Percentiles rank a stretch among this genome's conserved stretches.
These are phyloP conservation scores for Liopterus haemorrhoidalis DNA, from an alignment of 2,888 invertebrate genomes.

Conservation along the genomic window DNA sequence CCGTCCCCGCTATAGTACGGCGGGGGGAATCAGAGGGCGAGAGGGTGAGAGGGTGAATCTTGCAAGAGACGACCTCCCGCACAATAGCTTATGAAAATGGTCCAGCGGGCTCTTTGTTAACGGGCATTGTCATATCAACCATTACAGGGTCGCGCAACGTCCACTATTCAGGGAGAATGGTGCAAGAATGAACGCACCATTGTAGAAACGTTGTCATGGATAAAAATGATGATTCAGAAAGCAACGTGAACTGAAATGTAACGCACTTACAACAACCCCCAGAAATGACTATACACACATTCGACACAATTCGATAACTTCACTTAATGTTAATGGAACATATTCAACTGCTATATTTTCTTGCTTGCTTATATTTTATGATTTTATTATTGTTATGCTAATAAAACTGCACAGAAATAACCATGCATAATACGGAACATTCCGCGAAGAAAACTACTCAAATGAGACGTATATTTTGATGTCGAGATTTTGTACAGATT, in stretches of 20 bases:
- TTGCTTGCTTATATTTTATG: no score
- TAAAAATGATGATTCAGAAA: slow-evolving; percentile 43
- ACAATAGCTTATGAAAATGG: slow-evolving; percentile 46
- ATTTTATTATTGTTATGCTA: no score
- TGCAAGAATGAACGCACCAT: slow-evolving; percentile 40
- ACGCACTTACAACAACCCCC: slow-evolving; percentile 25
- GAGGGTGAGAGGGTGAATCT: slow-evolving; percentile 1
- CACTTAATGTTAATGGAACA: no score
- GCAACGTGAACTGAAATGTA: slow-evolving; percentile 43
- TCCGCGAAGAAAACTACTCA: no score
- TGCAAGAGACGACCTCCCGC: slow-evolving; percentile 35
- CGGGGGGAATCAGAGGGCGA: slow-evolving; percentile 1
- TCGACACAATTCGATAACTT: no score
- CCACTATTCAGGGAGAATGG: slow-evolving; percentile 40
- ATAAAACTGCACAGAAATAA: no score
- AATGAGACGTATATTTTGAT: no score
- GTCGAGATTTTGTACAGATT: no score
- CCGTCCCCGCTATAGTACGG: slow-evolving; percentile 1
- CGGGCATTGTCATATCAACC: slow-evolving; percentile 44
- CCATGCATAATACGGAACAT: no score
- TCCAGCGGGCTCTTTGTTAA: slow-evolving; percentile 45
- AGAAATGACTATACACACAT: no score
- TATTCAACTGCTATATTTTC: no score
- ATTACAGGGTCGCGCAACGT: slow-evolving; percentile 39
- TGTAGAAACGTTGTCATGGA: slow-evolving; percentile 44